Evolutionary conservation across 2,888 invertebrate genomes (phyloP), one percentile per base, ranked within the genome.

Genomic region (Tupiocoris notatus): DNA sequence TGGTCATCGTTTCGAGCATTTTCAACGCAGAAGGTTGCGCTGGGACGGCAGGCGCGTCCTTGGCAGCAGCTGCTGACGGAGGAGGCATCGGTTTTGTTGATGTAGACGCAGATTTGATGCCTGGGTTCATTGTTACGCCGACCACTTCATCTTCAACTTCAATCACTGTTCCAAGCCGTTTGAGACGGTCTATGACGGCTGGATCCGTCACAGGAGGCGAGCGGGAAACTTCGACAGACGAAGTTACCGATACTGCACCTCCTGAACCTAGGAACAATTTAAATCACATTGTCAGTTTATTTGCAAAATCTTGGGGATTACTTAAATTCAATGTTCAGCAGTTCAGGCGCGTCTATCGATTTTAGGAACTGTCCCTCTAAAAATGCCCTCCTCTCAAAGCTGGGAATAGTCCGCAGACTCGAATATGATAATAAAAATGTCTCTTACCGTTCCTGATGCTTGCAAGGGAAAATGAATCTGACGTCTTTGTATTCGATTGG

Each of bases 121-220:
- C 22, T 12, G 39, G 6, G 6, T 3, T 39, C 39, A 39, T 3
- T 3, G 39, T 39, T 3, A 12, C 3, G 3, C 39, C 39, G 3
- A 7, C 12, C 39, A 39, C 3, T 16, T 39, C 74, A 17, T 77
- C 77, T 73, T 81, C 81, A 12, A 81, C 77, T 76, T 80, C 81
- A 24, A 81, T 80, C 39, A 80, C 80, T 7, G 81, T 81, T 17
- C 81, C 81, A 12, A 81, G 78, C 20, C 80, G 79, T 71, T 81
- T 81, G 57, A 81, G 79, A n/a, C 80, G 78, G 67, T 80, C 78
- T 0, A 81, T 76, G 22, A 81, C 80, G 58, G 67, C 75, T 25
- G 39, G 70, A n/a, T 74, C 56, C n/a, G 58, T 77, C 17, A 62
- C 54, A 22, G 73, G 63, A 3, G 63, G 21, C 1, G 12, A n/a